Conservation (phyloP, 2,888 invertebrate genomes). For the Pharmacophagus antenor region DNA sequence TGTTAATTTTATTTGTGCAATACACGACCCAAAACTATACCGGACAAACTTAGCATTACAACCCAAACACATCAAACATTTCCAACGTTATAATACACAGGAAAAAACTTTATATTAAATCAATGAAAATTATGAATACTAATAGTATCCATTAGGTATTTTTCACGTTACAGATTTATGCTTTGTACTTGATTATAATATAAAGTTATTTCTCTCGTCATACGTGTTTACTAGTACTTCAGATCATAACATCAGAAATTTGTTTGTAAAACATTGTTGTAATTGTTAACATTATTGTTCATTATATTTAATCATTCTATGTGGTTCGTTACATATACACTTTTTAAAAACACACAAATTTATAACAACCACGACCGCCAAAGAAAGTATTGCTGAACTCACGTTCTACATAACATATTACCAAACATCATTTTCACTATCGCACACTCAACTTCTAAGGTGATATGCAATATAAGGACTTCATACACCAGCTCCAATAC, state of each 20-base stretch:
- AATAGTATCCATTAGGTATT: not conserved
- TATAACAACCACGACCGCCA: not conserved
- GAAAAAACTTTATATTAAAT: constrained; percentile 12
- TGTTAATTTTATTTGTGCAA: constrained; percentile 18
- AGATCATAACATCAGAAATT: not conserved
- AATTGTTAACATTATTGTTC: not conserved
- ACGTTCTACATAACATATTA: not conserved
- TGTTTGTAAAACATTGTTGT: constrained; percentile 2
- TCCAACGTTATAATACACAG: not conserved
- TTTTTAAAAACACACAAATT: too few species aligned
- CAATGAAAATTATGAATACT: not conserved
- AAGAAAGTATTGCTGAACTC: not conserved
- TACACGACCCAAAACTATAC: not conserved
- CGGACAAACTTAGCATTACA: constrained; percentile 5
- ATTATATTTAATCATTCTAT: too few species aligned
- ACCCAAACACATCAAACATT: not conserved
- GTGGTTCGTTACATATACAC: too few species aligned
- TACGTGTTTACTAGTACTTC: not conserved
- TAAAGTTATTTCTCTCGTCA: not conserved
- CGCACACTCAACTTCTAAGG: not conserved
- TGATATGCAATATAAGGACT: not conserved
- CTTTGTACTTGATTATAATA: not conserved
- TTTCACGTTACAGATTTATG: not conserved
- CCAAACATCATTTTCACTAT: not conserved
- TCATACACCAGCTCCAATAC: too few species aligned